Percentiles rank a stretch among this genome's conserved stretches.
Evolutionary conservation across 2,888 invertebrate genomes (phyloP).

Genomic region (Zygothrica quintamaculata): DNA sequence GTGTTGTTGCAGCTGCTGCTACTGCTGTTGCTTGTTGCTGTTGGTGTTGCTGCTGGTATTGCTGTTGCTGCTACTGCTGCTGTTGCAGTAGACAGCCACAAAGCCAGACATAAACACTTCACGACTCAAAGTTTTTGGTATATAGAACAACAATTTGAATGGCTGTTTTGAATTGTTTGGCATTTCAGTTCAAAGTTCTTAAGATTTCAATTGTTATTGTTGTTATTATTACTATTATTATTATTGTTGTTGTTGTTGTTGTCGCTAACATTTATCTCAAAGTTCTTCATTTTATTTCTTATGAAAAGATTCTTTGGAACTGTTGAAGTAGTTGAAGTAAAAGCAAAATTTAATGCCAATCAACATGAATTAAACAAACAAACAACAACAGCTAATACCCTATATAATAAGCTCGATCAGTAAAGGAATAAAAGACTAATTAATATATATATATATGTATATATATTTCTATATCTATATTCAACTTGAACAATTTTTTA

Average conservation of each 20-base stretch:
- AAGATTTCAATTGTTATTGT: constrained; percentile 25
- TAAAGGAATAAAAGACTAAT: too few relatives aligned
- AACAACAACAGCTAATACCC: too few relatives aligned
- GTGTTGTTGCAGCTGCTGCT: constrained; percentile 5
- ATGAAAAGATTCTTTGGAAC: too few relatives aligned
- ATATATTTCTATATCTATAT: too few relatives aligned
- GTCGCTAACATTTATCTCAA: constrained; percentile 50
- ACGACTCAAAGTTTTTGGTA: constrained; percentile 33
- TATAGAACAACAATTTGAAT: constrained; percentile 18
- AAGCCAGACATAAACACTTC: constrained; percentile 70
- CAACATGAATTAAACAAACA: constrained; percentile 29
- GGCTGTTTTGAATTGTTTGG: constrained; percentile 21
- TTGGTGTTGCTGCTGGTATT: constrained; percentile 3
- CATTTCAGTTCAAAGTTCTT: constrained; percentile 39
- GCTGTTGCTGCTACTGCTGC: constrained; percentile 10
- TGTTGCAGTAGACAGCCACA: constrained; percentile 46
- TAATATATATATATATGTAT: too few relatives aligned
- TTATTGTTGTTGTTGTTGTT: constrained; percentile 23
- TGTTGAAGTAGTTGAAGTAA: too few relatives aligned
- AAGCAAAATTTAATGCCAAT: constrained; percentile 18
- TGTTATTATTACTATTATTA: constrained; percentile 10
- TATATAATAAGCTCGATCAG: too few relatives aligned
- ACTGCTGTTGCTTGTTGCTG: background rate
- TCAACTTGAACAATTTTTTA: too few relatives aligned
- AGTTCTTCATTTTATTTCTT: too few relatives aligned